phyloP scores from a whole-genome alignment of 2,797 vertebrate species.

The Diglossa cyanea region DNA sequence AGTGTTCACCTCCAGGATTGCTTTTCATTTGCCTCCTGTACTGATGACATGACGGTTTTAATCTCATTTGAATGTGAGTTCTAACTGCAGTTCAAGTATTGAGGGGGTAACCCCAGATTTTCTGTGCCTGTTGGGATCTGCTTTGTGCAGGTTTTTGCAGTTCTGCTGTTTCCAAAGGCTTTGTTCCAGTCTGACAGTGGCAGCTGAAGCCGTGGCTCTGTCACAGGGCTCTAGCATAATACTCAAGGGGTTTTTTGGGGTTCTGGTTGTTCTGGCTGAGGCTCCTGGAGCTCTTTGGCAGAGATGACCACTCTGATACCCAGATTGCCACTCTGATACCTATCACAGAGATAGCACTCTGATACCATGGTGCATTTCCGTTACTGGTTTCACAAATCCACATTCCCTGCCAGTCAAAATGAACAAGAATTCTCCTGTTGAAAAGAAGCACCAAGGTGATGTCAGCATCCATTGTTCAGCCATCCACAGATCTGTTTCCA shows the following conservation, averaged over 20 bases:
- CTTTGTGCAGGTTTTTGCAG: not conserved
- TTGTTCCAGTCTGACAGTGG: not conserved
- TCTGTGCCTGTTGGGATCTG: not conserved
- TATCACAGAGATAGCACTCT: too few relatives aligned
- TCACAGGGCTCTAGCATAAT: not conserved
- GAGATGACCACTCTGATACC: not conserved
- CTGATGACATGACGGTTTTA: too few relatives aligned
- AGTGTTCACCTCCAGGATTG: not conserved
- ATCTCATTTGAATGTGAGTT: not conserved
- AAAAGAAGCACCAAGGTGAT: not conserved
- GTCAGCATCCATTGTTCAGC: not conserved
- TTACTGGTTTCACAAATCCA: not conserved
- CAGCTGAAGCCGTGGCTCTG: not conserved
- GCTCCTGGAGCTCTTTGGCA: not conserved
- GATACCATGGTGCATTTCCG: accelerated
- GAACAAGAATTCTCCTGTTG: not conserved
- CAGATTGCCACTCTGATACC: too few relatives aligned
- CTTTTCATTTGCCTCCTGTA: not conserved
- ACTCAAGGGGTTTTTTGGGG: accelerated
- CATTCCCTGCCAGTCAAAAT: not conserved
- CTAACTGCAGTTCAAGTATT: not conserved
- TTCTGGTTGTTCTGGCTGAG: not conserved
- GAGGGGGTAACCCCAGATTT: not conserved
- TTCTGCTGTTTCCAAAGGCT: not conserved
- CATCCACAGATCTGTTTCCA: not conserved